Evolutionary conservation across 2,797 vertebrate genomes (phyloP), one percentile per base, ranked within the genome.

Genomic region (Alfaro cultratus): DNA sequence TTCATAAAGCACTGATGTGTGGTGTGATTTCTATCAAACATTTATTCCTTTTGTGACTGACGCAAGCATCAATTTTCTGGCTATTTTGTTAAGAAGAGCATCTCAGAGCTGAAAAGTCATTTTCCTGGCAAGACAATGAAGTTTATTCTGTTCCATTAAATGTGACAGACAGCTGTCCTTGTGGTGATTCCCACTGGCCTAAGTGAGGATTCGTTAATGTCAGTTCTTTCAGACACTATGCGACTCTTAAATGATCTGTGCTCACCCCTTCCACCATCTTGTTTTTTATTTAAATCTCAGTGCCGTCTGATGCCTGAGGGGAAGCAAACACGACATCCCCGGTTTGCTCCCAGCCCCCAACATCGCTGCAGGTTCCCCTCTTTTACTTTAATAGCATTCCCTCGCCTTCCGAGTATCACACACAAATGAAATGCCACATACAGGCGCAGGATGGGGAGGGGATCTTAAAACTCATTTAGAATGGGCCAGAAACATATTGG

Each of bases 401-500:
- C 67, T 23, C 8, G 43, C 68, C 55, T 36, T 73, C 55, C 31
- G 15, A 83, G 53, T 86, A 77, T 75, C 60, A 34, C 31, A 68
- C 68, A 60, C 39, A 77, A 77, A 77, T 75, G 68, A 85, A 87
- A 87, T 71, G 77, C 39, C 45, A 82, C 75, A 60, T 21, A 47
- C 73, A 67, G 51, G 70, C 74, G 73, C 43, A 82, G 43, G 18
- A 77, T 74, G 49, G 49, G 21, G 21, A 51, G 8, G 49, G 49
- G 49, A 80, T 64, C 60, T 49, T 0, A 9, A 73, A 83, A 85
- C 45, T 78, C 81, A 83, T 71, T 31, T 82, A 85, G 73, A 81
- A 76, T 75, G 18, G 57, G 78, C 83, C 70, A 45, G 83, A 81
- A 86, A 60, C 64, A 86, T 84, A 92, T 86, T 87, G 82, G 64